Base-by-base conservation (phyloP, 2,888 invertebrate genomes). In the Blastobasis adustella region DNA sequence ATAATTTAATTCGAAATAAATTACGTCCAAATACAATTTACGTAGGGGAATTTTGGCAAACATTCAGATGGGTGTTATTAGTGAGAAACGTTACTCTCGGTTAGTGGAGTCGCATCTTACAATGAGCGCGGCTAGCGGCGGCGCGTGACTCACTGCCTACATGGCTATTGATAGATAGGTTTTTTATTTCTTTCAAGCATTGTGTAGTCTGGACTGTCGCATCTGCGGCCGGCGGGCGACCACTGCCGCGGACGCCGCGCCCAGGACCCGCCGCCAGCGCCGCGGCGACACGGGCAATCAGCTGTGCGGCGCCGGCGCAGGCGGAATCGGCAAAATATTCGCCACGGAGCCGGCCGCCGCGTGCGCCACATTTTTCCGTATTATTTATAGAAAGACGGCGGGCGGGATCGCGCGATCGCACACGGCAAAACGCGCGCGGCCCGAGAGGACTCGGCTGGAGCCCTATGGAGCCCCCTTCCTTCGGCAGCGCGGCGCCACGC, bases 301-400 rank as follows among this genome's bases (percentile, higher is more conserved):
- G 60, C 58, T 62, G 65, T 58, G 60, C 46, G 41, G 23, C 41
- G 47, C 37, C 37, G 54, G 51, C 59, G 53, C 59, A 57, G 54
- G 61, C 60, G 70, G 65, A 74, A 73, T 80, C 76, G 75, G 83
- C 82, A 68, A 83, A 84, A 83, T 82, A 80, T 83, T 80, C 76
- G 82, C 79, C 65, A 72, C 75, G 71, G 10, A 45, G 73, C 77
- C 75, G 71, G 73, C 76, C 74, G 78, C 76, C 69, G 73, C 70
- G 79, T 70, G 76, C 73, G 80, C 76, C 71, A 80, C 80, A 85
- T 86, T 82, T 86, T 86, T 86, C 73, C 68, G 80, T 76, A 80
- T 79, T 88, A 88, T 88, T 87, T 86, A 80, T 88, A 87, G 87
- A 82, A 82, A 85, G 84, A 79, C 77, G 84, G 82, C 80, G 74